Conservation (phyloP, 2,888 invertebrate genomes). For the Lasioglossum villosulum region DNA sequence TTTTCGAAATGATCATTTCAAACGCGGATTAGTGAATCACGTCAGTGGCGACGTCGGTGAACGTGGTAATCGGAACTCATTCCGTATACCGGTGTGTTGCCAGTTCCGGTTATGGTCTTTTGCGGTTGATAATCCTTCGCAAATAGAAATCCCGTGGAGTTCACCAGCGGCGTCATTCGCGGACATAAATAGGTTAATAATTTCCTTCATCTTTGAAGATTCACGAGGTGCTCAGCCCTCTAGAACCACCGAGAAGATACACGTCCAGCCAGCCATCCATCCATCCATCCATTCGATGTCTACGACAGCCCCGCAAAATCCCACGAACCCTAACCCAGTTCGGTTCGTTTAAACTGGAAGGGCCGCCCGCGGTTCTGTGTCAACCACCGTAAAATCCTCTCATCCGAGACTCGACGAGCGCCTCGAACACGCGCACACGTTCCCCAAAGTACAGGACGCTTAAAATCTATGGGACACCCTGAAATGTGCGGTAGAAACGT, state of each 20-base stretch:
- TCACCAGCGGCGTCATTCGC: not conserved
- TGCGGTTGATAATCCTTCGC: not conserved
- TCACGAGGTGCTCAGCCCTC: constrained; percentile 44
- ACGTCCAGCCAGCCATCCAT: constrained; percentile 3
- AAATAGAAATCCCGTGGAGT: not conserved
- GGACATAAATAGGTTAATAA: constrained; percentile 60
- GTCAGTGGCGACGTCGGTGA: not conserved
- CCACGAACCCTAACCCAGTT: constrained; percentile 69
- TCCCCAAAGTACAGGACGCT: not conserved
- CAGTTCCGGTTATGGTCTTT: not conserved
- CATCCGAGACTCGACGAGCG: constrained; percentile 55
- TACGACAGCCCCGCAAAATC: constrained; percentile 51
- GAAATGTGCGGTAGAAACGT: not conserved
- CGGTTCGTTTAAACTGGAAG: constrained; percentile 72
- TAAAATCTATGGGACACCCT: not conserved
- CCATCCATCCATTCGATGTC: constrained; percentile 31
- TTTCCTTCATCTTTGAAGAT: constrained; percentile 53
- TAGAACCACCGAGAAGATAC: constrained; percentile 47
- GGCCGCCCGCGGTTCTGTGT: constrained; percentile 59
- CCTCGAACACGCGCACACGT: constrained; percentile 14
- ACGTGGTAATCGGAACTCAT: not conserved
- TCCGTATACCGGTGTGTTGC: not conserved
- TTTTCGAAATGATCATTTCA: not conserved
- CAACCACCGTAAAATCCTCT: constrained; percentile 69
- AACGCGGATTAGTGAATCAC: too few species aligned